phyloP scores from a whole-genome alignment of 1,140 invertebrate genomes.

The Drosophila sucinea region DNA sequence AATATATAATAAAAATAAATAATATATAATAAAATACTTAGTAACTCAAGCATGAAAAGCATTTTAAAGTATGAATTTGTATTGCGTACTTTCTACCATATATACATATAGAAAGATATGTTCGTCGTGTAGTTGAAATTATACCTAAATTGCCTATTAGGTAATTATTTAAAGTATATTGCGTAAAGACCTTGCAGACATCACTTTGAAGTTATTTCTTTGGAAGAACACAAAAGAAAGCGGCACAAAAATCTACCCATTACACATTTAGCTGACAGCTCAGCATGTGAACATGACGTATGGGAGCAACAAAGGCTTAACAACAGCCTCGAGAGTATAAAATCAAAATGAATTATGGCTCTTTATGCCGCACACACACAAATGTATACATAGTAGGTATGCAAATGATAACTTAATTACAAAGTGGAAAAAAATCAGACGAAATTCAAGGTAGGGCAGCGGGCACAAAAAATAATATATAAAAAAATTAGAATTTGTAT shows the following conservation, averaged over 20 bases:
- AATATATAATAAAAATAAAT: too few relatives aligned
- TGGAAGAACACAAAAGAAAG: constrained; percentile 10
- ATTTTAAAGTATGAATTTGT: too few relatives aligned
- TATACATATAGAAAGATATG: too few relatives aligned
- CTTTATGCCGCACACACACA: not conserved
- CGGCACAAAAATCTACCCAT: constrained; percentile 5
- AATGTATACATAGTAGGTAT: not conserved
- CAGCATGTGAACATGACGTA: constrained; percentile 18
- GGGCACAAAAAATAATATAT: not conserved
- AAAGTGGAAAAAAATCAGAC: constrained; percentile 9
- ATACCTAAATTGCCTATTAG: not conserved
- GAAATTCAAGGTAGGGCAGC: constrained; percentile 7
- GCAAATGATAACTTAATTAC: constrained; percentile 21
- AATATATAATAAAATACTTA: too few relatives aligned
- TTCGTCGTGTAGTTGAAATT: too few relatives aligned
- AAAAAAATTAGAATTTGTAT: constrained; percentile 24
- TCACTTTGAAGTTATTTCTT: constrained; percentile 17
- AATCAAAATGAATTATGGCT: constrained; percentile 18
- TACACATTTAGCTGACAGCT: constrained; percentile 18
- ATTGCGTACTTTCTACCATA: too few relatives aligned
- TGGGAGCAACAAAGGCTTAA: constrained; percentile 20
- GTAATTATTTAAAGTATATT: not conserved
- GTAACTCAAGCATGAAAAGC: too few relatives aligned
- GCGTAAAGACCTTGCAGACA: not conserved
- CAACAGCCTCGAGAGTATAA: constrained; percentile 12